Evolutionary conservation across 1,140 invertebrate genomes (phyloP).

Genomic region (Drosophila tsacasi): DNA sequence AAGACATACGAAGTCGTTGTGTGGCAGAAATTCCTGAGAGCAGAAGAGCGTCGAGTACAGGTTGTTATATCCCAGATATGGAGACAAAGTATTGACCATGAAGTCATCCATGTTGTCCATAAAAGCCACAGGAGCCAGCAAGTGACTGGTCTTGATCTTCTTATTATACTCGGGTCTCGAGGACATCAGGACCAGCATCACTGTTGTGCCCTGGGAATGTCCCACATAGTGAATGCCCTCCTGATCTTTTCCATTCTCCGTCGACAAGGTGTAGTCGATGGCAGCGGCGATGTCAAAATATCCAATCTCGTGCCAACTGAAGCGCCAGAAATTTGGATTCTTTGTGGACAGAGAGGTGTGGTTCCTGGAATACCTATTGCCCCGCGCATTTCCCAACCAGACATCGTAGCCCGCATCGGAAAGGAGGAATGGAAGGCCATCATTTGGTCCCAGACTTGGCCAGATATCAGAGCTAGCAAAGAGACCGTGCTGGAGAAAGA

Average conservation of each 20-base stretch:
- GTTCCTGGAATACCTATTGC: constrained; percentile 88
- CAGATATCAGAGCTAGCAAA: constrained; percentile 87
- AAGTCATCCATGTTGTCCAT: constrained; percentile 37
- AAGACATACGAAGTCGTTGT: constrained; percentile 57
- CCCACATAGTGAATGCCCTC: constrained; percentile 85
- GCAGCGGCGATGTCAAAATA: constrained; percentile 89
- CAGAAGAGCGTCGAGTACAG: constrained; percentile 54
- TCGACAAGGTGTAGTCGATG: constrained; percentile 88
- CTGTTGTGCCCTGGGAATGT: constrained; percentile 87
- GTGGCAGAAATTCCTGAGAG: constrained; percentile 52
- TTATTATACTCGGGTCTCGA: constrained; percentile 89
- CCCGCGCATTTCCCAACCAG: constrained; percentile 90
- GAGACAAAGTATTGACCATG: constrained; percentile 34
- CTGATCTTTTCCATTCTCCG: constrained; percentile 80
- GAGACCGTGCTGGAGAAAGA: constrained; percentile 89
- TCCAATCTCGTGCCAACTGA: constrained; percentile 90
- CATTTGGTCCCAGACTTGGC: constrained; percentile 85
- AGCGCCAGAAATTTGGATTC: constrained; percentile 80
- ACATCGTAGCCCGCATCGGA: constrained; percentile 90
- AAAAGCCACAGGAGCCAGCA: constrained; percentile 87
- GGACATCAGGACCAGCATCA: constrained; percentile 87
- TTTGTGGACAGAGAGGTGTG: constrained; percentile 86
- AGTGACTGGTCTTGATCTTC: constrained; percentile 87
- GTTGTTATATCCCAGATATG: constrained; percentile 70
- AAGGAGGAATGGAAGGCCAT: constrained; percentile 86